Evolutionary conservation across 2,113 vertebrate genomes (phyloP), one percentile per base, ranked within the genome.

Genomic region (Amphiprion percula): DNA sequence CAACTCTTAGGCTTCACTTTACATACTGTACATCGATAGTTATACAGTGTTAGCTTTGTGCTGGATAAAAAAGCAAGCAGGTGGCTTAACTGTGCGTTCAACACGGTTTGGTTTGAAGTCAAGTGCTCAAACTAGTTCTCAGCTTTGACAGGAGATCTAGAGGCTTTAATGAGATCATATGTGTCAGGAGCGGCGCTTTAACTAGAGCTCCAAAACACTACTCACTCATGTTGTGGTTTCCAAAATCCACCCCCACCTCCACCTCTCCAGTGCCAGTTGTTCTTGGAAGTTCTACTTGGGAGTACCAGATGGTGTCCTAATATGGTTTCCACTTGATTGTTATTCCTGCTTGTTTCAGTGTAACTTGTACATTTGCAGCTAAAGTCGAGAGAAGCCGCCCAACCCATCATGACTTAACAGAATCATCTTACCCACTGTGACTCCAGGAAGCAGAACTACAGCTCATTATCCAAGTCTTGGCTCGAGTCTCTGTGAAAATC

Each of bases 301-400:
- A 59, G 46, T 49, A 66, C 73, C 85, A 82, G 68, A 87, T 84
- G 79, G 74, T 86, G 62, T 83, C 83, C 78, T 87, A 83, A 87
- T 88, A 87, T 82, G 83, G 62, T 8, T 74, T 80, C 53, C n/a
- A 54, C 39, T 28, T 17, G 33, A 71, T 63, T 60, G 46, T 76
- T 66, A 11, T 74, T 56, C 49, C 58, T 37, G 46, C 68, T 76
- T 28, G 28, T 55, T 74, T 61, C 23, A 47, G 0, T 39, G 49
- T 66, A 28, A 53, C 58, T 26, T 7, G 21, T 59, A 12, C 54
- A 37, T 74, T 55, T 69, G 33, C 64, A 49, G 74, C 49, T 65
- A 6, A 62, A 47, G 63, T 68, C 4, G 54, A 19, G 71, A 54
- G 65, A 19, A 49, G 62, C 56, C 8, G 26, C 50, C 64, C 56